Conservation (phyloP, 2,113 vertebrate genomes). For the Galemys pyrenaicus region DNA sequence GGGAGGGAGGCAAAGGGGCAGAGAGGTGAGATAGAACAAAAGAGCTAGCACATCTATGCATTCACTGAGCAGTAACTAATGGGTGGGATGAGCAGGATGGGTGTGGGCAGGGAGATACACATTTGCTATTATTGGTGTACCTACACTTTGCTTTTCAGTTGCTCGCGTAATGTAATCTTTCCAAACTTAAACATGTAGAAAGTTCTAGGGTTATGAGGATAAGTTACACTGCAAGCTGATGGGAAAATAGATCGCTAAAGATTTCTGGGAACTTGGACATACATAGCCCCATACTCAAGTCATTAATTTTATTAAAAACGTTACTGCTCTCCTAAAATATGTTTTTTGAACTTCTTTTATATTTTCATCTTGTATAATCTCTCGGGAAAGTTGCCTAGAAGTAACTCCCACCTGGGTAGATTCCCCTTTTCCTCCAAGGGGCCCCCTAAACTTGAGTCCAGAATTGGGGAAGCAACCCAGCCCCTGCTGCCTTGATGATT, state of each 20-base stretch:
- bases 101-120: not conserved
- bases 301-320: not conserved
- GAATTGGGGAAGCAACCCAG: not conserved
- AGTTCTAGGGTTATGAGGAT: not conserved
- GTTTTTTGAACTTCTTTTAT: not conserved
- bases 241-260: constrained; percentile 34
- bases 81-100: not conserved
- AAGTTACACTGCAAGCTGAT: constrained; percentile 27
- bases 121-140: constrained; percentile 6
- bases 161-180: not conserved
- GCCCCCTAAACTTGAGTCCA: not conserved
- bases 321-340: not conserved
- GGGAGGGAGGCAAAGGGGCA: not conserved
- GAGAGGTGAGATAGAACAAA: not conserved
- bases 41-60: not conserved
- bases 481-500: not conserved
- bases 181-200: not conserved
- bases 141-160: not conserved
- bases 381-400: not conserved
- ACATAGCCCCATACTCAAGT: not conserved
- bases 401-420: not conserved
- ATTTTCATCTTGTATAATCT: constrained; percentile 19
- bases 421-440: constrained; percentile 4
- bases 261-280: not conserved
- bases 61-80: not conserved